Conservation (phyloP, 2,888 invertebrate genomes). For the Hecatera dysodea region DNA sequence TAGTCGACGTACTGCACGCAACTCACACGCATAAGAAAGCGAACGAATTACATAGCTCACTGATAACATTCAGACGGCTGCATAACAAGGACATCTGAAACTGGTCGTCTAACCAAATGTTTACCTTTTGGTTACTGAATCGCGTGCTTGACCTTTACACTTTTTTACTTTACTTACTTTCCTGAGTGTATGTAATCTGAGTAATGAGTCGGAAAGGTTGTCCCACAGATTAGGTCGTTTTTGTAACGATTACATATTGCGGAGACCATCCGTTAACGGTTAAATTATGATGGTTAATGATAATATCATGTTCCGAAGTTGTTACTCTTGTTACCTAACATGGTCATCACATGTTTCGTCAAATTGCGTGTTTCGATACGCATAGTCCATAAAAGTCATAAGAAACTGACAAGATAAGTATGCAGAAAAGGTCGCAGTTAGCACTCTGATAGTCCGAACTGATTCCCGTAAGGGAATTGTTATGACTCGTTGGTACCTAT, state of each 20-base stretch:
- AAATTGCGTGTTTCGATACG: not conserved
- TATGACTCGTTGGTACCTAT: not conserved
- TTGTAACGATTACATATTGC: slow-evolving; percentile 30
- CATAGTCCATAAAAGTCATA: slow-evolving; percentile 2
- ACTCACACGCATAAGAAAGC: slow-evolving; percentile 7
- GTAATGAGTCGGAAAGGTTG: slow-evolving; percentile 49
- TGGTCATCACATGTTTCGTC: slow-evolving; percentile 6
- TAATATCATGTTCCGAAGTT: slow-evolving; percentile 6
- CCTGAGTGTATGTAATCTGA: slow-evolving; percentile 31
- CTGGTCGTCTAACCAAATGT: slow-evolving; percentile 24
- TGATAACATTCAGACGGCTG: not conserved
- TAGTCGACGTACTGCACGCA: slow-evolving; percentile 23
- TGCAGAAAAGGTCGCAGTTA: not conserved
- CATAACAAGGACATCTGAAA: slow-evolving; percentile 1
- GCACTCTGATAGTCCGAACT: not conserved
- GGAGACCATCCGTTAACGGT: slow-evolving; percentile 19
- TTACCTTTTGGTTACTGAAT: slow-evolving; percentile 30
- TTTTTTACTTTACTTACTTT: slow-evolving; percentile 52
- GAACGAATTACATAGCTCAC: not conserved
- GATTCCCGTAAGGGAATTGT: slow-evolving; percentile 4
- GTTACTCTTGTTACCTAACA: slow-evolving; percentile 50
- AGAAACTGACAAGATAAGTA: not conserved
- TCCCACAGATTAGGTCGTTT: slow-evolving; percentile 15
- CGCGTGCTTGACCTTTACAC: slow-evolving; percentile 59
- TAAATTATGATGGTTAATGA: slow-evolving; percentile 49